Evolutionary conservation across 2,888 invertebrate genomes (phyloP), one percentile per base, ranked within the genome.

Genomic region (Eupithecia dodoneata): DNA sequence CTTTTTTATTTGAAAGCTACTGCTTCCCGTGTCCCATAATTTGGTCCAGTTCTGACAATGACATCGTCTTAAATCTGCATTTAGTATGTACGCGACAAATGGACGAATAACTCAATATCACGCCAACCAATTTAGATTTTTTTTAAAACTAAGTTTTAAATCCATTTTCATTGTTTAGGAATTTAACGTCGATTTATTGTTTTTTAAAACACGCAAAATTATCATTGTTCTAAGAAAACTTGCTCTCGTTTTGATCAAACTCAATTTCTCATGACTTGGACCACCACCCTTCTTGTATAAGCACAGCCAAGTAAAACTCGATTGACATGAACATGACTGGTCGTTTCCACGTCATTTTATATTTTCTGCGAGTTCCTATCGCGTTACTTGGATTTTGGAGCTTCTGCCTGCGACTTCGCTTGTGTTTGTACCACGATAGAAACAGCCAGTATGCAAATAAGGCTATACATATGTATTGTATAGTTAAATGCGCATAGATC

Each of bases 311-410:
- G 89, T 88, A 89, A 89, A 91, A 90, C 87, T 89, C 91, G 91
- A 93, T 92, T 92, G 93, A 90, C 90, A 89, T 86, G 88, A 87
- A 81, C 80, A 80, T 85, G 88, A 85, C 87, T 87, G 86, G 82
- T 86, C 89, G 88, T 87, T 91, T 90, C 88, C 85, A 87, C 89
- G 91, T 91, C 92, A 90, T 90, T 90, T 87, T 83, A 85, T 86
- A 89, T 92, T 90, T 69, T 91, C 88, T 87, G 87, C 87, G 84
- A 89, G 87, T 90, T 47, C 42, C 41, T 65, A 90, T 91, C 91
- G 89, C 49, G 45, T 87, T 87, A 85, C 86, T 84, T 49, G 18
- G 47, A 12, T 47, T 70, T 70, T 45, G 70, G 12, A 70, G 18
- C 42, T 66, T 45, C 41, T 69, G 70, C 18, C 30, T 18, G 30